phyloP scores from a whole-genome alignment of 2,113 vertebrate species.

The Piprites chloris region DNA sequence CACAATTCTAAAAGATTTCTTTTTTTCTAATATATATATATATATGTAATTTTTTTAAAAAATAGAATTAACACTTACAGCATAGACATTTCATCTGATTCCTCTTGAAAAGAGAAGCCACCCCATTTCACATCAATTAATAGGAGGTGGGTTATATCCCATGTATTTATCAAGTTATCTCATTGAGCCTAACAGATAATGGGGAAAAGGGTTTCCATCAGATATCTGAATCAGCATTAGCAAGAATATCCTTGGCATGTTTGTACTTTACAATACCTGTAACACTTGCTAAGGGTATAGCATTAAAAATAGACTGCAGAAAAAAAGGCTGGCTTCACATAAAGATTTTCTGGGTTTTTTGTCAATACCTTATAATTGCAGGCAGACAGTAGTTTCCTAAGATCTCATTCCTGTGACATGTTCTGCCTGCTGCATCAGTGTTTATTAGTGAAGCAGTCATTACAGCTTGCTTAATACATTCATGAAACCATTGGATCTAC shows the following conservation, averaged over 20 bases:
- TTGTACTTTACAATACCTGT: not conserved
- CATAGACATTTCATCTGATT: not conserved
- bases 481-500: not conserved
- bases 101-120: not conserved
- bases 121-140: not conserved
- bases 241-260: not conserved
- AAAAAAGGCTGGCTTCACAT: not conserved
- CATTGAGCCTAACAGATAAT: not conserved
- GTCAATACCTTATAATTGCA: not conserved
- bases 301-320: not conserved
- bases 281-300: not conserved
- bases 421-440: not conserved
- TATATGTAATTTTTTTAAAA: not conserved
- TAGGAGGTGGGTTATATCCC: not conserved
- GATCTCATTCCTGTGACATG: not conserved
- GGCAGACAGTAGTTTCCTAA: not conserved
- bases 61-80: not conserved
- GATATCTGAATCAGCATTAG: not conserved
- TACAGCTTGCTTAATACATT: not conserved
- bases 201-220: not conserved
- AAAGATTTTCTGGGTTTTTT: not conserved
- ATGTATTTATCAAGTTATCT: not conserved
- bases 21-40: not conserved
- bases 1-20: not conserved
- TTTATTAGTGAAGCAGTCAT: not conserved